These are phyloP conservation scores for Metridium senile DNA, from an alignment of 92 coral and sea anemone species.

Conservation along the genomic window DNA sequence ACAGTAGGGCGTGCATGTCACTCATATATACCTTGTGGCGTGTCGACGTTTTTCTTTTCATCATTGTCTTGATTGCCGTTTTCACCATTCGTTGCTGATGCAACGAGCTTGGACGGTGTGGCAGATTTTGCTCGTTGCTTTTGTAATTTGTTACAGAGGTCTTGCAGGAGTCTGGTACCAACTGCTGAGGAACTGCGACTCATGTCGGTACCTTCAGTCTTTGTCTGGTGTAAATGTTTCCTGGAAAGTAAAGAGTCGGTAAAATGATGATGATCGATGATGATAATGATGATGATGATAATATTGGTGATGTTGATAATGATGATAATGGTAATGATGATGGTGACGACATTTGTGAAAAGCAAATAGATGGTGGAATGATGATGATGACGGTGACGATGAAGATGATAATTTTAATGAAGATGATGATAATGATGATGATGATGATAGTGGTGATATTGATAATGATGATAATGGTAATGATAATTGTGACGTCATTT, in stretches of 20 bases:
- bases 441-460: too few species aligned
- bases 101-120: slow-evolving; percentile 19
- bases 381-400: too few species aligned
- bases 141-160: neutral
- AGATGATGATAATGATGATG: too few species aligned
- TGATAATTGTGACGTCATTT: too few species aligned
- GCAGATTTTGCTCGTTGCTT: slow-evolving; percentile 28
- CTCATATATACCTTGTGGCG: neutral
- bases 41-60: neutral
- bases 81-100: slow-evolving; percentile 11
- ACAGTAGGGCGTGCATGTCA: too few species aligned
- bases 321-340: too few species aligned
- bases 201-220: neutral
- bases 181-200: slow-evolving; percentile 20
- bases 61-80: neutral
- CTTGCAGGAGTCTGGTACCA: slow-evolving; percentile 15
- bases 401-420: too few species aligned
- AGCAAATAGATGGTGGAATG: too few species aligned
- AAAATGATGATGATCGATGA: neutral
- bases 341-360: too few species aligned
- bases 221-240: slow-evolving; percentile 19
- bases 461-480: too few species aligned
- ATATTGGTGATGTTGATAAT: too few species aligned
- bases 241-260: neutral
- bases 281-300: too few species aligned